Evolutionary conservation across 2,888 invertebrate species (phyloP), one percentile per base, ranked within the genome.

Genomic region (Capitulum mitella): DNA sequence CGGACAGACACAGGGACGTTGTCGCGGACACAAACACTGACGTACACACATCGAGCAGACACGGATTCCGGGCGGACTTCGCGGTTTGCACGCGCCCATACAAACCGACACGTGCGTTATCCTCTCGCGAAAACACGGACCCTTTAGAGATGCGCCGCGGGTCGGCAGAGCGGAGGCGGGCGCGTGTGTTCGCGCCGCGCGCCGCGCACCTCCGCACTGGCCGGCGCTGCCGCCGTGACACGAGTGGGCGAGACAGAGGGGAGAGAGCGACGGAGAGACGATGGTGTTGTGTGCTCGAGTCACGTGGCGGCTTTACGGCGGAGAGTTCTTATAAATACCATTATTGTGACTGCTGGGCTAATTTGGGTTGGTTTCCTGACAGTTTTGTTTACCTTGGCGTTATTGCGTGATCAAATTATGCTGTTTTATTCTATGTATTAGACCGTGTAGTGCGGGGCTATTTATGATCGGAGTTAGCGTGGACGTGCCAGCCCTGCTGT

Each of bases 321-420:
- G 22, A 37, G 34, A 61, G 19, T 64, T 64, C 16, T 32, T 70
- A 37, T 70, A 37, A 70, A 19, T 70, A 70, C 37, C 70, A 70
- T 70, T 70, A 70, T 70, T 70, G 70, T 70, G 70, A 32, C 70
- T 37, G 70, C 70, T 37, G 70, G 70, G 70, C 70, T 70, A 37
- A 70, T 70, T 70, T 34, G 70, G 70, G 70, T 6, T 32, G 70
- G 70, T 70, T 37, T 29, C 29, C 34, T n/a, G 70, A 32, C 70
- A 26, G 8, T 70, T n/a, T 70, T 37, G 70, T 70, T 70, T 70
- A 70, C 37, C 26, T 37, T 70, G 37, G 70, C 70, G 70, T 70
- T 70, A 22, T 70, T 6, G 70, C 70, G 70, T 70, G 70, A 70
- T 37, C 70, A 70, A 70, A 70, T 70, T 70, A 70, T 70, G 70